Evolutionary conservation across 2,113 vertebrate species (phyloP), one percentile per base, ranked within the genome.

Genomic region (Hymenochirus boettgeri): DNA sequence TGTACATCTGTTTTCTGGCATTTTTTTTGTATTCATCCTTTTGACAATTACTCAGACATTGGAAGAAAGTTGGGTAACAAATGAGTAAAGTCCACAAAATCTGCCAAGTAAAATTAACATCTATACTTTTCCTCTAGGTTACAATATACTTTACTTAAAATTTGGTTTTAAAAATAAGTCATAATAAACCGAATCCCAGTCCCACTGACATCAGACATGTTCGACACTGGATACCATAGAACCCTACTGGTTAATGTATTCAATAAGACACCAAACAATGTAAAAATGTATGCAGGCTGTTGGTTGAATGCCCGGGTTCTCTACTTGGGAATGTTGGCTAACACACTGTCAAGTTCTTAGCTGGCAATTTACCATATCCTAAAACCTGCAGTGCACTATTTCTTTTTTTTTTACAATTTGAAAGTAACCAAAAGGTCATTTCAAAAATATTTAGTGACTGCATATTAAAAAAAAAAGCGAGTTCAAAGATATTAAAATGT

Each of bases 261-360:
- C 45, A n/a, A 26, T 53, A 18, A 15, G 53, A 57, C 45, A 47
- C 62, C 31, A 45, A 46, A 50, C 62, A 31, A 65, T 65, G 45
- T 65, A 47, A 23, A 33, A 65, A 48, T 57, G 62, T 54, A 65
- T 57, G 26, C 57, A 39, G 13, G 55, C 21, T 48, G 26, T 65
- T 65, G 62, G 62, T 65, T 24, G 26, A 57, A 18, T 33, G 62
- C 62, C 62, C 61, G 37, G 53, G 62, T 29, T 48, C 62, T 57
- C 18, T 53, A 57, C 39, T 56, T 25, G 18, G 27, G 42, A 65
- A 65, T 57, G 39, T 45, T 9, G 62, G 53, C 29, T 57, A 48
- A 57, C 62, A 65, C 62, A 48, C 53, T 65, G 54, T 65, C 53
- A 65, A 57, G 53, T 57, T 57, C 62, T 65, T 48, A 65, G 62